phyloP scores from a whole-genome alignment of 2,797 vertebrate species.

The Chelonia mydas region DNA sequence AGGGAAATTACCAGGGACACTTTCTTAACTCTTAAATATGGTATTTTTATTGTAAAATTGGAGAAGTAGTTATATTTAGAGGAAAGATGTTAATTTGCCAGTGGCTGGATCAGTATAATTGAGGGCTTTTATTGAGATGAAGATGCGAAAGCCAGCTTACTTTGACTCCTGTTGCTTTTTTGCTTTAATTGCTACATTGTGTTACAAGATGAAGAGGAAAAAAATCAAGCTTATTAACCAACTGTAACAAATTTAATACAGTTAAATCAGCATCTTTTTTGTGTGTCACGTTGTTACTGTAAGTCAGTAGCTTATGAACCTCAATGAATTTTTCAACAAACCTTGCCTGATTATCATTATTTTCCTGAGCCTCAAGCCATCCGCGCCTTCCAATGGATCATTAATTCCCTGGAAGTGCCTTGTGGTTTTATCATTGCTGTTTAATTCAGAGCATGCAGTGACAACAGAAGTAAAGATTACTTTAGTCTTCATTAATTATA shows the following conservation, averaged over 20 bases:
- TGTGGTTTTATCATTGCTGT: not conserved
- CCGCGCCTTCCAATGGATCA: not conserved
- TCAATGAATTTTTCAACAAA: conserved; percentile 11
- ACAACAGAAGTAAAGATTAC: not conserved
- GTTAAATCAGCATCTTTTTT: not conserved
- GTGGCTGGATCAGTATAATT: not conserved
- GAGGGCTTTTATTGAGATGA: not conserved
- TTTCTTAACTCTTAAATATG: not conserved
- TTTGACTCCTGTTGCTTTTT: not conserved
- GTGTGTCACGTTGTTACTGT: not conserved
- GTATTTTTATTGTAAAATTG: not conserved
- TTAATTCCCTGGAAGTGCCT: not conserved
- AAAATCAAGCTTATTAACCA: not conserved
- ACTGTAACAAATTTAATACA: not conserved
- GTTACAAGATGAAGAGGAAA: not conserved
- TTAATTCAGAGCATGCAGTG: not conserved
- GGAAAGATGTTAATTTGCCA: not conserved
- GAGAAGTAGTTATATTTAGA: not conserved
- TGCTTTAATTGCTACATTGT: not conserved
- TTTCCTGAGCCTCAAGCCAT: not conserved
- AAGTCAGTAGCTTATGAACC: not conserved
- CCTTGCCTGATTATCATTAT: not conserved
- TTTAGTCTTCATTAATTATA: not conserved
- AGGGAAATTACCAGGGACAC: not conserved
- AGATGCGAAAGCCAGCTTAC: not conserved